These are phyloP conservation scores for Acanthosoma haemorrhoidale DNA, from an alignment of 2,888 invertebrate species.

Conservation along the genomic window DNA sequence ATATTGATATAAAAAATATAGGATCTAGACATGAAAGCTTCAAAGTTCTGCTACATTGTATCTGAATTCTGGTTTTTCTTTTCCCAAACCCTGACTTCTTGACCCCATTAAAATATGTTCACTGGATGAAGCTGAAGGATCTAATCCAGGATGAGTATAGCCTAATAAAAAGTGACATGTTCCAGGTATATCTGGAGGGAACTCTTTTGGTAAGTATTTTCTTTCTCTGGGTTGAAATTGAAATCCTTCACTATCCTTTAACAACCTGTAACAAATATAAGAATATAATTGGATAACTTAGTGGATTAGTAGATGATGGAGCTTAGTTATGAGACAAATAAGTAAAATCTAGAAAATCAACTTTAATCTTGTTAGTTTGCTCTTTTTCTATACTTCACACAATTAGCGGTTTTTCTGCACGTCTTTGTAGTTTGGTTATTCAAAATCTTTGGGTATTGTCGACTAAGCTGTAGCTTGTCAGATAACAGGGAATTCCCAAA, in stretches of 20 bases:
- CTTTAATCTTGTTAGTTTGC: too few species aligned
- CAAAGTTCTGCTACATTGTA: not conserved
- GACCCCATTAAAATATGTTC: not conserved
- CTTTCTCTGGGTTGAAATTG: conserved; percentile 67
- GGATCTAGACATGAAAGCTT: not conserved
- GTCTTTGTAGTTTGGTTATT: too few species aligned
- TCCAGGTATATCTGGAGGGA: conserved; percentile 69
- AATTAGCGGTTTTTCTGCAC: too few species aligned
- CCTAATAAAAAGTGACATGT: conserved; percentile 81
- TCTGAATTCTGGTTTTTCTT: not conserved
- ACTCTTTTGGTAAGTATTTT: conserved; percentile 76
- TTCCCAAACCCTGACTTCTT: not conserved
- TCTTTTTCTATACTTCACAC: too few species aligned
- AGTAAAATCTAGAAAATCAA: not conserved
- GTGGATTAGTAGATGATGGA: not conserved
- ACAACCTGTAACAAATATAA: conserved; percentile 33
- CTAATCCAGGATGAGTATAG: conserved; percentile 59
- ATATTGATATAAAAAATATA: conserved; percentile 4
- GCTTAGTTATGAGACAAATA: not conserved
- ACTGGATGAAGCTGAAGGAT: not conserved
- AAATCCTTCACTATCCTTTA: conserved; percentile 70
- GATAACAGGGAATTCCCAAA: too few species aligned
- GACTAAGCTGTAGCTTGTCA: too few species aligned
- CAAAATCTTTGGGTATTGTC: too few species aligned
- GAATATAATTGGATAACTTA: not conserved